These are phyloP conservation scores for Nothoprocta perdicaria DNA, from an alignment of 2,113 vertebrate species.

Conservation along the genomic window DNA sequence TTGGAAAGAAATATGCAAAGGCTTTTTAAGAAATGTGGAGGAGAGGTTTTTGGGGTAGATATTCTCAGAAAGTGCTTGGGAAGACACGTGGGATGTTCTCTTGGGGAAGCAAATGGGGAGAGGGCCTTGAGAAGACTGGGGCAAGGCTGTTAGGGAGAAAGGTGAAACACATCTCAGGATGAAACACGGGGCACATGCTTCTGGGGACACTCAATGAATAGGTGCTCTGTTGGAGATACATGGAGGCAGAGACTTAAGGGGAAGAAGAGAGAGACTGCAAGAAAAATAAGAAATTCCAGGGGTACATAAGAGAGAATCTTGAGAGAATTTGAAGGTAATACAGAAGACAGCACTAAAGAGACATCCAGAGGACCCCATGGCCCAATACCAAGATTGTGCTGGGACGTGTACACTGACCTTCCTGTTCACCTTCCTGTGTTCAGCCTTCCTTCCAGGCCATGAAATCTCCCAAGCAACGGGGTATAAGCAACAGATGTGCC, in stretches of 20 bases:
- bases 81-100: background rate
- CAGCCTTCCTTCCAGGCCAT: background rate
- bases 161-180: background rate
- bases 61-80: no score
- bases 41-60: no score
- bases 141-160: background rate
- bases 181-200: background rate
- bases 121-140: background rate
- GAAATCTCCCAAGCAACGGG: background rate
- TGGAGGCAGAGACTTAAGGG: background rate
- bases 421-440: no score
- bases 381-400: background rate
- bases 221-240: background rate
- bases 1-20: background rate
- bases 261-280: background rate
- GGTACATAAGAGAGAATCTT: background rate
- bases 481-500: rapidly evolving
- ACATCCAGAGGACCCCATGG: background rate
- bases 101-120: background rate
- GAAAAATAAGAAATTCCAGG: background rate
- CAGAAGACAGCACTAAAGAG: background rate
- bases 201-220: background rate
- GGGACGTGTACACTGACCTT: background rate
- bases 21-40: background rate
- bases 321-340: background rate